Percentiles rank a stretch among this genome's conserved stretches.
Conservation (phyloP, 2,888 invertebrate species). For the Leptinotarsa haldemani region DNA sequence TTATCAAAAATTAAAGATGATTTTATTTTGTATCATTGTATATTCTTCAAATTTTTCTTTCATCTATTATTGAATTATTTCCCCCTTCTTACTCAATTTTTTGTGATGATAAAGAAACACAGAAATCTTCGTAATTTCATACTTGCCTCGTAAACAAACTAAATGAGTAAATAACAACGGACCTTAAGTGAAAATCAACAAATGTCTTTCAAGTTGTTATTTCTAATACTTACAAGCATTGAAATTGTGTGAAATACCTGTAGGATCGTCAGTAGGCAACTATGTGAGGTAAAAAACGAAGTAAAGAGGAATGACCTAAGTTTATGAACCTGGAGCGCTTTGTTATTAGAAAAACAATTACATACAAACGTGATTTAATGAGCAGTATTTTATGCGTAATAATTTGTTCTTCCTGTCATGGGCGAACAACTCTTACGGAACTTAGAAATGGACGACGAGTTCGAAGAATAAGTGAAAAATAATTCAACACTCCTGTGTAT, state of each 20-base stretch:
- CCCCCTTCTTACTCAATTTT: no score
- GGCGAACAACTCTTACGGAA: constrained; percentile 52
- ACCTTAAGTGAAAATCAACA: not conserved
- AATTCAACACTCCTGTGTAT: constrained; percentile 27
- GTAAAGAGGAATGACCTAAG: constrained; percentile 53
- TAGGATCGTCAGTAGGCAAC: constrained; percentile 30
- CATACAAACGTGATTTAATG: constrained; percentile 57
- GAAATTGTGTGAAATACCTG: constrained; percentile 23
- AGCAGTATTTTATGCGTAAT: constrained; percentile 55
- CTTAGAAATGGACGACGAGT: constrained; percentile 38
- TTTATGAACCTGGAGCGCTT: constrained; percentile 54
- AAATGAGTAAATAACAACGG: no score
- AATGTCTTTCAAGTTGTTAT: not conserved
- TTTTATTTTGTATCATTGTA: no score
- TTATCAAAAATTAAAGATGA: no score
- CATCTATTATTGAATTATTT: no score
- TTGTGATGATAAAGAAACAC: no score
- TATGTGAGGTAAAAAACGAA: constrained; percentile 26
- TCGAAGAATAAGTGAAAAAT: constrained; percentile 30
- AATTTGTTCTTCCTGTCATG: constrained; percentile 57
- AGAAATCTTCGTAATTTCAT: no score
- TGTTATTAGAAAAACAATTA: constrained; percentile 58
- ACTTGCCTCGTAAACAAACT: no score
- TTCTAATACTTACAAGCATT: not conserved
- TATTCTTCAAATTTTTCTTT: no score